phyloP scores from a whole-genome alignment of 2,888 invertebrate genomes.

The Sturmia bella region DNA sequence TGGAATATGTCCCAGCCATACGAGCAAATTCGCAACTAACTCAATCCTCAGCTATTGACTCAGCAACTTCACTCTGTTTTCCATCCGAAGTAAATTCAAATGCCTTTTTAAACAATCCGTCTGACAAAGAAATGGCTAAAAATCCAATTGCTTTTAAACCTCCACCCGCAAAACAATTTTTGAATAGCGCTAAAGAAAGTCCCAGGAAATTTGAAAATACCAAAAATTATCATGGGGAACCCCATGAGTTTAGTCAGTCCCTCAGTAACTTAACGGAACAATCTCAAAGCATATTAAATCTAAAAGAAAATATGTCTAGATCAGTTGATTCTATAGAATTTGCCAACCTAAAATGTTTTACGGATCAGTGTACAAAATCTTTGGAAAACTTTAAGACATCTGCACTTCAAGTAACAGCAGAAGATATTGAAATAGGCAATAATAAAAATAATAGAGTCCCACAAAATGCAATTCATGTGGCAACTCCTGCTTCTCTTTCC shows the following conservation, averaged over 20 bases:
- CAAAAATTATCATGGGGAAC: not conserved
- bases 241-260: slow-evolving; percentile 7
- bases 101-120: not conserved
- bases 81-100: slow-evolving; percentile 59
- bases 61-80: slow-evolving; percentile 43
- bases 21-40: slow-evolving; percentile 23
- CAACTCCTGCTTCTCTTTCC: too few relatives aligned
- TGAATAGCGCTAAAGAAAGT: slow-evolving; percentile 5
- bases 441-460: not conserved
- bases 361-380: not conserved
- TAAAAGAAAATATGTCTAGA: not conserved
- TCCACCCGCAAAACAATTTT: not conserved
- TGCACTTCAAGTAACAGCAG: not conserved
- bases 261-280: slow-evolving; percentile 25
- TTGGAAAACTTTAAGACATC: not conserved
- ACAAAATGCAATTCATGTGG: too few relatives aligned
- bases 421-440: not conserved
- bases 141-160: slow-evolving; percentile 23
- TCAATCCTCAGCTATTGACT: slow-evolving; percentile 17
- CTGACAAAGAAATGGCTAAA: slow-evolving; percentile 38
- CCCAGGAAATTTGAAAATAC: not conserved
- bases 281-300: not conserved
- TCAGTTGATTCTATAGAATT: slow-evolving; percentile 25
- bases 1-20: slow-evolving; percentile 45
- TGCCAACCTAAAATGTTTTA: not conserved